Percentiles rank a stretch among this genome's conserved stretches.
These are phyloP conservation scores for Cyphotilapia sp. DNA, from an alignment of 2,113 vertebrate species.

Conservation along the genomic window DNA sequence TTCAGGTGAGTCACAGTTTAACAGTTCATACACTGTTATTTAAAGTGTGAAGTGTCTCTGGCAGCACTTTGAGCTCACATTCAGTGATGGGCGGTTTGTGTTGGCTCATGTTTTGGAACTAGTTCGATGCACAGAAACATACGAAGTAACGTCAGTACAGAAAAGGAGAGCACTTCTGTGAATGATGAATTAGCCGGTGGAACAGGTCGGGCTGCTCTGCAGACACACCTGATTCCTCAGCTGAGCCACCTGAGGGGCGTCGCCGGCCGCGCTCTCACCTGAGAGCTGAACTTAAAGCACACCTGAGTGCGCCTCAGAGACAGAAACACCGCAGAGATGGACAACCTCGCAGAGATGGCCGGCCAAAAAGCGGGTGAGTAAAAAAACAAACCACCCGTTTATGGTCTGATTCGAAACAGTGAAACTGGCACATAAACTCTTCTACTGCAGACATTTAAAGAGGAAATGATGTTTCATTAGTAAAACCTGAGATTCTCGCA, in stretches of 20 bases:
- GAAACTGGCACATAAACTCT: neutral
- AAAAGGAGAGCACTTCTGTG: accelerated
- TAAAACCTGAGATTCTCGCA: neutral
- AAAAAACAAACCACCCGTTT: accelerated
- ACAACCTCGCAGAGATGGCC: neutral
- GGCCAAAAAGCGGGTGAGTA: slow-evolving; percentile 58
- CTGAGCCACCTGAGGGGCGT: neutral
- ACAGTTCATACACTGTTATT: neutral
- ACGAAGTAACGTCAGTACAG: accelerated
- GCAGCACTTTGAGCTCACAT: neutral
- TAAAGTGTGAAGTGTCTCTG: neutral
- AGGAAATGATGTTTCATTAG: neutral
- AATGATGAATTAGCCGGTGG: neutral
- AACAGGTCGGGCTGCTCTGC: neutral
- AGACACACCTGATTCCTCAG: neutral
- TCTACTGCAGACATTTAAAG: neutral
- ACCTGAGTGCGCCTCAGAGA: accelerated
- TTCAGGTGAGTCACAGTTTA: neutral
- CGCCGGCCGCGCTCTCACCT: accelerated
- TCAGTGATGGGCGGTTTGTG: neutral
- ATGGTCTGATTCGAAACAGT: neutral
- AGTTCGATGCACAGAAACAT: neutral
- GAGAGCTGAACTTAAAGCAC: neutral
- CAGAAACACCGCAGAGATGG: neutral
- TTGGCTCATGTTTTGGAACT: neutral